Evolutionary conservation across 2,888 invertebrate species (phyloP).

Genomic region (Mylabris sibirica): DNA sequence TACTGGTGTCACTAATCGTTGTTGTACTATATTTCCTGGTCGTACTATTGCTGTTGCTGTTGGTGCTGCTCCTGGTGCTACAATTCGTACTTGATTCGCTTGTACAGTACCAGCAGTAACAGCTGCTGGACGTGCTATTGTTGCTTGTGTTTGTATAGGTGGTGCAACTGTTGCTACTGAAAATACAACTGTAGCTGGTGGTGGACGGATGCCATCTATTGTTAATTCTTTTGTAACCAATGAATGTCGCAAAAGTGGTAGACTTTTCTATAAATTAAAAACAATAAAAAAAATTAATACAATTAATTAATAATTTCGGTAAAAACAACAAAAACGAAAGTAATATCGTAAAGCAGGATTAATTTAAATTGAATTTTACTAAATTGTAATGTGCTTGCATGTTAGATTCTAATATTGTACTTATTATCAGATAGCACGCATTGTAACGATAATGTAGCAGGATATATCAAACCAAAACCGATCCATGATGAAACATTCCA

Average conservation of each 20-base stretch:
- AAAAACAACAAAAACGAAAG: background rate
- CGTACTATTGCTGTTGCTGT: slow-evolving; percentile 63
- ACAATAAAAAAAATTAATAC: slow-evolving; percentile 33
- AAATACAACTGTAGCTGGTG: slow-evolving; percentile 76
- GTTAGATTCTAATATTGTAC: background rate
- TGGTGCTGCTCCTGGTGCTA: slow-evolving; percentile 65
- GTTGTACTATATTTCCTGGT: slow-evolving; percentile 65
- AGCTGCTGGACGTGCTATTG: slow-evolving; percentile 27
- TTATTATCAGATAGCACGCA: background rate
- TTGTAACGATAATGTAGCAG: background rate
- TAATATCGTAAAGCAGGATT: background rate
- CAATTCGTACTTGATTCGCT: slow-evolving; percentile 70
- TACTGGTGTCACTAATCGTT: slow-evolving; percentile 65
- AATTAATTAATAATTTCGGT: background rate
- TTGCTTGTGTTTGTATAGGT: slow-evolving; percentile 55
- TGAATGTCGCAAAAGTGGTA: slow-evolving; percentile 90
- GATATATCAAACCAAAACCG: no score
- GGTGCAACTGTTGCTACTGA: slow-evolving; percentile 63
- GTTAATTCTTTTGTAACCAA: slow-evolving; percentile 88
- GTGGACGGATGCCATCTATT: slow-evolving; percentile 95
- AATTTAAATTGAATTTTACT: background rate
- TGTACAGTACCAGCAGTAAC: slow-evolving; percentile 50
- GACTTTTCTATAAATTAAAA: slow-evolving; percentile 81
- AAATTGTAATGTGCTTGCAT: background rate
- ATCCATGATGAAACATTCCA: no score